Conservation (phyloP, 2,888 invertebrate species). For the Lasioglossum malachurum region DNA sequence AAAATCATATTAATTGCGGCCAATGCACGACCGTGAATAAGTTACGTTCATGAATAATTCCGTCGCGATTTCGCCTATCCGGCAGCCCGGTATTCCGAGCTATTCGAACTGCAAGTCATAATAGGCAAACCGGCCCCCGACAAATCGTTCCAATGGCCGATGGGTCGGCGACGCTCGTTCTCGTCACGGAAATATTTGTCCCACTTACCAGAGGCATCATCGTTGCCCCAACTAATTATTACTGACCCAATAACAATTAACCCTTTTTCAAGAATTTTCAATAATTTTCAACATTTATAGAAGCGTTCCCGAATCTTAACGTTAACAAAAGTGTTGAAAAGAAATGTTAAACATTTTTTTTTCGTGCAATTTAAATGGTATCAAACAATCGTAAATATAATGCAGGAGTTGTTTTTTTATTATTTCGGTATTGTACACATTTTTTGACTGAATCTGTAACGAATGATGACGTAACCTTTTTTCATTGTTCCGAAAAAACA, state of each 20-base stretch:
- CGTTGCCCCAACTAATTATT: not conserved
- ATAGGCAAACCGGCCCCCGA: constrained; percentile 15
- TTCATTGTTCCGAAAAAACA: not conserved
- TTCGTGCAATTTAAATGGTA: too few species aligned
- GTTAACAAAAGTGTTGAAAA: too few species aligned
- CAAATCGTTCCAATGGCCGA: constrained; percentile 48
- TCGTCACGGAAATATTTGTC: not conserved
- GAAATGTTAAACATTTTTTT: too few species aligned
- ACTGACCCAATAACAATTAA: not conserved
- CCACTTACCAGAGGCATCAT: not conserved
- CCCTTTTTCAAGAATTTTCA: too few species aligned
- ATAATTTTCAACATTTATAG: too few species aligned
- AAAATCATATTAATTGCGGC: constrained; percentile 49
- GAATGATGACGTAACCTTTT: not conserved
- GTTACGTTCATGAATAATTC: constrained; percentile 52
- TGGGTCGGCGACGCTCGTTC: constrained; percentile 3
- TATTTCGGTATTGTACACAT: not conserved
- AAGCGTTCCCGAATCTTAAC: too few species aligned
- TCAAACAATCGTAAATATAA: too few species aligned
- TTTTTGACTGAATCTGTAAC: not conserved
- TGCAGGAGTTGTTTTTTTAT: too few species aligned
- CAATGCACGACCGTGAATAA: constrained; percentile 31
- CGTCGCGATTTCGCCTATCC: constrained; percentile 25
- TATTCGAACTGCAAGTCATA: constrained; percentile 33
- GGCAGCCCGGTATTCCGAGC: not conserved